These are phyloP conservation scores for Mastacembelus armatus DNA, from an alignment of 2,797 vertebrate genomes.

Conservation along the genomic window DNA sequence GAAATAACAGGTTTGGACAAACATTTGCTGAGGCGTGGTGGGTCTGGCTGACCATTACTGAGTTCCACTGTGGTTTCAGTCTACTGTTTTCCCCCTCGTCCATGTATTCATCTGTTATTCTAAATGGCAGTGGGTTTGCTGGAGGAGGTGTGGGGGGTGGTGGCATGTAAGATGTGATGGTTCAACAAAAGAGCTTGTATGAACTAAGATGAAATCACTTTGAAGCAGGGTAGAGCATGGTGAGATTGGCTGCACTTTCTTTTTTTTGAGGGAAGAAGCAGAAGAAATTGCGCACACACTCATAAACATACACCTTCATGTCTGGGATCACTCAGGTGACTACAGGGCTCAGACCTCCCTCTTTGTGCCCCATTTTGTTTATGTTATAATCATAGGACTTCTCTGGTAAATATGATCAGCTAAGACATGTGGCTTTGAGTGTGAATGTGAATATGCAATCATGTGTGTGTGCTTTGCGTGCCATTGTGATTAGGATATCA, in stretches of 20 bases:
- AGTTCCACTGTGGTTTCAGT: conserved; percentile 72
- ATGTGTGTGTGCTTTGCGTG: conserved; percentile 17
- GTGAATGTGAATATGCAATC: conserved; percentile 24
- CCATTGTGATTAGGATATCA: conserved; percentile 55
- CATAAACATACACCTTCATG: conserved; percentile 40
- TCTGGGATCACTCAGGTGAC: conserved; percentile 65
- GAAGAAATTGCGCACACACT: conserved; percentile 20
- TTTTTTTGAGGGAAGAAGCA: background rate
- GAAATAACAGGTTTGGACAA: conserved; percentile 81
- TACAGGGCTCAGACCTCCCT: conserved; percentile 47
- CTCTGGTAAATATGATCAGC: conserved; percentile 43
- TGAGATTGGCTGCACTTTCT: background rate
- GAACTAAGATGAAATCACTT: conserved; percentile 31
- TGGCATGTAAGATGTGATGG: conserved; percentile 51
- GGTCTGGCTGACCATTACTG: conserved; percentile 75
- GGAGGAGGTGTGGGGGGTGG: conserved; percentile 29
- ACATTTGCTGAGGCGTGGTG: conserved; percentile 79
- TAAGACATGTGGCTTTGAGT: conserved; percentile 46
- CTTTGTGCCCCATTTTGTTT: conserved; percentile 51
- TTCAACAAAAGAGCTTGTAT: conserved; percentile 53
- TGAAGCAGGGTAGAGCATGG: background rate
- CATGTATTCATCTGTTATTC: conserved; percentile 71
- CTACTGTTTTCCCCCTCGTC: conserved; percentile 61
- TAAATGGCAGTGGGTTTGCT: conserved; percentile 59
- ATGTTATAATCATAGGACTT: conserved; percentile 56